Evolutionary conservation across 2,888 invertebrate genomes (phyloP), one percentile per base, ranked within the genome.

Genomic region (Bellardia pandia): DNA sequence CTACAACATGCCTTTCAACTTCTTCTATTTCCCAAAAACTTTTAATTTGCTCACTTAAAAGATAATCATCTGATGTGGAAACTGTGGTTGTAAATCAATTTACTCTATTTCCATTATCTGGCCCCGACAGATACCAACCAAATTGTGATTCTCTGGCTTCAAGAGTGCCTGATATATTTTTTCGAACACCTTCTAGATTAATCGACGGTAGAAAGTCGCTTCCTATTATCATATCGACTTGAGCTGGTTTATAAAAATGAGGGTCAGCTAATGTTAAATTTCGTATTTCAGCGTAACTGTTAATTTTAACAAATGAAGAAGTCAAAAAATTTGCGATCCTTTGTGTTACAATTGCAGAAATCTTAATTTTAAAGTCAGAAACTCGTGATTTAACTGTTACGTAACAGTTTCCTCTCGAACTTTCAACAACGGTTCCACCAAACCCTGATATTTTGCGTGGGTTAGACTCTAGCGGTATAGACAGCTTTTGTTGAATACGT

Each of bases 321-420:
- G n/a, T n/a, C n/a, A n/a, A n/a, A n/a, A n/a, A n/a, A n/a, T n/a
- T n/a, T n/a, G n/a, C n/a, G n/a, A n/a, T n/a, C n/a, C n/a, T n/a
- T n/a, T n/a, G n/a, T n/a, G n/a, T n/a, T n/a, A 66, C 64, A 66
- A 66, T 42, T 9, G 64, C 42, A 45, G 16, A 16, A 11, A 58
- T 30, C 23, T 58, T 30, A 33, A 58, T 58, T 2, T 30, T 58
- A 23, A 58, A 30, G 30, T 30, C 13, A 1, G 30, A 58, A 8
- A 23, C 9, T 58, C 30, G 30, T 58, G 11, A 30, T 9, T 30
- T 11, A 4, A 30, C 9, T 23, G 9, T 58, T 11, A 58, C 58
- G 13, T 30, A 33, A 11, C 58, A 58, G 11, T 30, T 45, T 45
- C 9, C 11, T 45, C 11, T 45, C 11, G 45, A 45, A 45, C 11